A percentile compares a stretch with the other conserved stretches of the same genome.
Evolutionary conservation across 2,888 invertebrate species (phyloP).

Genomic region (Tetropium fuscum): DNA sequence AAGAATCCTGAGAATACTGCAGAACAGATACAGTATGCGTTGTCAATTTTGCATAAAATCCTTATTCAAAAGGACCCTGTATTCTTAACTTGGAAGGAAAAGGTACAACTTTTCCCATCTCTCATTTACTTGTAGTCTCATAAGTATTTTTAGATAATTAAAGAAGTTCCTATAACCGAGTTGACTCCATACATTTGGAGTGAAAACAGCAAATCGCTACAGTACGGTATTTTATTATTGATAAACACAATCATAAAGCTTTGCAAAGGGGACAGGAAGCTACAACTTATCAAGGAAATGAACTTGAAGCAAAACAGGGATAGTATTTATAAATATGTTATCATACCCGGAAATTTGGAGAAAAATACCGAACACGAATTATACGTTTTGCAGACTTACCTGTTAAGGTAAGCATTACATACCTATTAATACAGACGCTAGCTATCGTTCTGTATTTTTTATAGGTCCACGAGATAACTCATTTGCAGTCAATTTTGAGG

Average conservation of each 20-base stretch:
- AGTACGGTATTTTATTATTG: constrained; percentile 56
- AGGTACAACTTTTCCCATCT: constrained; percentile 38
- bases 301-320: constrained; percentile 50
- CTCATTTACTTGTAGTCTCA: constrained; percentile 13
- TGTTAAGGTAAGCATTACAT: constrained; percentile 60
- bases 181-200: constrained; percentile 53
- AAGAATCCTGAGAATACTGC: constrained; percentile 41
- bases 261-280: constrained; percentile 54
- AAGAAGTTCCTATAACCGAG: constrained; percentile 48
- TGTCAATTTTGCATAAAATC: constrained; percentile 58
- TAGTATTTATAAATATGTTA: constrained; percentile 50
- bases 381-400: constrained; percentile 59
- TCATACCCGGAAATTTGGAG: constrained; percentile 44
- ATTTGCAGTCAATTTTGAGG: too few species aligned
- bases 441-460: too few species aligned
- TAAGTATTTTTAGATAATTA: constrained; percentile 49
- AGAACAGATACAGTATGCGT: constrained; percentile 51
- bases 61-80: constrained; percentile 46
- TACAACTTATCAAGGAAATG: constrained; percentile 58
- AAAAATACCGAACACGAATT: constrained; percentile 58
- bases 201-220: constrained; percentile 49
- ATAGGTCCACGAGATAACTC: too few species aligned
- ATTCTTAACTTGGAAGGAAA: constrained; percentile 54
- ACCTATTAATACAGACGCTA: too few species aligned
- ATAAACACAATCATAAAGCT: constrained; percentile 59